Conservation (phyloP, 2,797 vertebrate genomes). For the Melanotaenia boesemani region DNA sequence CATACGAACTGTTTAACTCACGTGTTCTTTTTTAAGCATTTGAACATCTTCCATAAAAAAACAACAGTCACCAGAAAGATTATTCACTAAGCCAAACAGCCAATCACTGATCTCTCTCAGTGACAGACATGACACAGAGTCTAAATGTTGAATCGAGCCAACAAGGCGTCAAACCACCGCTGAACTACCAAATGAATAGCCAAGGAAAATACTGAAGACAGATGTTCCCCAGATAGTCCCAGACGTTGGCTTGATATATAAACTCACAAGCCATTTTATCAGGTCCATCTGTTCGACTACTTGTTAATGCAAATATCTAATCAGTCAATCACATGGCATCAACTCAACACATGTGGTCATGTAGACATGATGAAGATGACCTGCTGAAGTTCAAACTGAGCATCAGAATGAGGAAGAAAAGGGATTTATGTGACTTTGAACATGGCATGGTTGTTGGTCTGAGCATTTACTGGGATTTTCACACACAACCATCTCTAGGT, state of each 20-base stretch:
- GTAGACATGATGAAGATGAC: background rate
- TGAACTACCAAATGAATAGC: background rate
- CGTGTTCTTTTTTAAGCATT: background rate
- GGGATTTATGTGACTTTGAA: no score
- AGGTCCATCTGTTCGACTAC: background rate
- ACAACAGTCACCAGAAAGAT: background rate
- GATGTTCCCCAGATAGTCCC: background rate
- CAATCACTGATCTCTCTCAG: background rate
- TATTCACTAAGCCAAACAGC: background rate
- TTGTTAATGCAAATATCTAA: background rate
- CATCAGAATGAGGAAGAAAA: no score
- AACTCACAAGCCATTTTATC: background rate
- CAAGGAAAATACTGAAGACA: background rate
- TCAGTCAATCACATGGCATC: background rate
- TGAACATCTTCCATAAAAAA: background rate
- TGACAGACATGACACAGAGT: background rate
- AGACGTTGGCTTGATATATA: background rate
- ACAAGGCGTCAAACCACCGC: background rate
- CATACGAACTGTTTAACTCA: no score
- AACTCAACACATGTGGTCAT: background rate
- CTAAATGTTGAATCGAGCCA: background rate
- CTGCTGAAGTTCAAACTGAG: no score
- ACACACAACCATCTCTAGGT: no score
- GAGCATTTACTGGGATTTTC: no score
- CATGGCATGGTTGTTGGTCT: no score